Evolutionary conservation across 2,113 vertebrate species (phyloP).

Genomic region (Oenanthe oenanthe): DNA sequence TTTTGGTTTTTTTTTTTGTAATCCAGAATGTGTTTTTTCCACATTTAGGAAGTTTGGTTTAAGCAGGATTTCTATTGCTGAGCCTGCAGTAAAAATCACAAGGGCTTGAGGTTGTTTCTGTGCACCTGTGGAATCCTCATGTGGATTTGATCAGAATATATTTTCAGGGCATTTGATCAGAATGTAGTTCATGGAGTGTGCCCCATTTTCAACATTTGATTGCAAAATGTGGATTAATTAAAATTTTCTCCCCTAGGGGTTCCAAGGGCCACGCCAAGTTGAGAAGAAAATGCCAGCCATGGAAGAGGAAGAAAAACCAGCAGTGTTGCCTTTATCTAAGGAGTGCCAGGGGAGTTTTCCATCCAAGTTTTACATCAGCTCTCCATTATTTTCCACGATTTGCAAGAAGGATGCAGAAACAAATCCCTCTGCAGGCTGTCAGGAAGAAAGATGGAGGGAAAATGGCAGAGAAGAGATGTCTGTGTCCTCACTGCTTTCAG

Average conservation of each 20-base stretch:
- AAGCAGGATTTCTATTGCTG: not conserved
- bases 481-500: not conserved
- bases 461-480: not conserved
- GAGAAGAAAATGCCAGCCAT: conserved; percentile 53
- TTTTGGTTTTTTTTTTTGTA: not conserved
- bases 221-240: not conserved
- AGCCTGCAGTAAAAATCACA: not conserved
- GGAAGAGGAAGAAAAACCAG: not conserved
- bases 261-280: conserved; percentile 73
- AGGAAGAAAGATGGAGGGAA: not conserved
- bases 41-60: not conserved
- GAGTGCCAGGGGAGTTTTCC: not conserved
- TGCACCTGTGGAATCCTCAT: not conserved
- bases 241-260: conserved; percentile 66
- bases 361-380: conserved; percentile 24
- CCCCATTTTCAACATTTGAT: not conserved
- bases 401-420: conserved; percentile 5
- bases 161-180: not conserved
- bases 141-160: not conserved
- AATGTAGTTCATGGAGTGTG: not conserved
- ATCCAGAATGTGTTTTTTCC: not conserved
- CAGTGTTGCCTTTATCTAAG: not conserved
- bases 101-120: not conserved
- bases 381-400: conserved; percentile 65
- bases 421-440: not conserved